Percentiles rank a stretch among this genome's conserved stretches.
phyloP scores from a whole-genome alignment of 2,113 vertebrate genomes.

The Vimba vimba region DNA sequence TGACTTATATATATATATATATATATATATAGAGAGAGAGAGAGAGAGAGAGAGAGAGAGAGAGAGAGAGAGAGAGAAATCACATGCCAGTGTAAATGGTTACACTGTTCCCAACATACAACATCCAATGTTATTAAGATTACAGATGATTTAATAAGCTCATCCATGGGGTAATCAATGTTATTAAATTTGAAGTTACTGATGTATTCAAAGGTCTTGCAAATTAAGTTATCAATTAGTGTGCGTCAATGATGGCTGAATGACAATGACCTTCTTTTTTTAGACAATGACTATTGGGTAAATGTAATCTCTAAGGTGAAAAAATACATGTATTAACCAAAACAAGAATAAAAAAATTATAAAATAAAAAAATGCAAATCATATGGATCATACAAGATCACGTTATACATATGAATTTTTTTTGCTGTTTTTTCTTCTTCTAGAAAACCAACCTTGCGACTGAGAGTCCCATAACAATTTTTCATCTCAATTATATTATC shows the following conservation, averaged over 20 bases:
- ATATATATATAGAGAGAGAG: too few species aligned
- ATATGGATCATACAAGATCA: not conserved
- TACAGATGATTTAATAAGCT: constrained; percentile 2
- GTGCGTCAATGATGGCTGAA: not conserved
- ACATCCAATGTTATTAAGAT: constrained; percentile 12
- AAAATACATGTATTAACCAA: not conserved
- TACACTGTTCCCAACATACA: constrained; percentile 6
- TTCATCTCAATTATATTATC: constrained; percentile 6
- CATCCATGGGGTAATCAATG: constrained; percentile 20
- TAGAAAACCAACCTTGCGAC: constrained; percentile 2
- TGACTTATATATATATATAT: not conserved
- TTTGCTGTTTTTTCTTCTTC: not conserved
- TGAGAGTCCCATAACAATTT: constrained; percentile 5
- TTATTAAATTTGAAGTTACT: constrained; percentile 6
- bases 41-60: not conserved
- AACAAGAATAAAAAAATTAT: not conserved
- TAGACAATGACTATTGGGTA: not conserved
- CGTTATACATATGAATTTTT: not conserved
- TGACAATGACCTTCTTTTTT: not conserved
- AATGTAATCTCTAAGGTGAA: not conserved
- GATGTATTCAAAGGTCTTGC: constrained; percentile 15
- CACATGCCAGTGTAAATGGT: not conserved
- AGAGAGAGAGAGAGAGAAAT: not conserved
- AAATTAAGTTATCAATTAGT: not conserved
- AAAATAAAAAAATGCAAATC: not conserved